phyloP scores from a whole-genome alignment of 30 jellyfish, hydroid and myxozoan species.

The Aurelia sp. region DNA sequence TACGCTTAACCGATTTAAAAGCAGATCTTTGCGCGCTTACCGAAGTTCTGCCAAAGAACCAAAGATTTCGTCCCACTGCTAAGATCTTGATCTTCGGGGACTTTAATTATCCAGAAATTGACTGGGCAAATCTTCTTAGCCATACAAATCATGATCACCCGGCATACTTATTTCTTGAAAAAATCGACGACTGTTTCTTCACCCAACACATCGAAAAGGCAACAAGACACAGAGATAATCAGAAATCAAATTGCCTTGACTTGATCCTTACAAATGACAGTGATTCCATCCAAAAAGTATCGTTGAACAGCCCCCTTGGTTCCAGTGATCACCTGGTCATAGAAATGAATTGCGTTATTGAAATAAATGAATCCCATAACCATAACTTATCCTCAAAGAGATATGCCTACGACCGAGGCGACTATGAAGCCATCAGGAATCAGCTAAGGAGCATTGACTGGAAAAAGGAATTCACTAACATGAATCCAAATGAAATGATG shows the following conservation, averaged over 20 bases:
- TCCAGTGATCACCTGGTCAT: constrained; percentile 16
- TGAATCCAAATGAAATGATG: constrained; percentile 8
- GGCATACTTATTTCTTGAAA: not conserved
- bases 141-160: not conserved
- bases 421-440: not conserved
- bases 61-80: no score
- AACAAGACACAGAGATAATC: constrained; percentile 24
- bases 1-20: not conserved
- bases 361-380: not conserved
- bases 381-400: not conserved
- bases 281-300: not conserved
- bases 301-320: constrained; percentile 21
- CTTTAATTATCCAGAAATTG: constrained; percentile 18
- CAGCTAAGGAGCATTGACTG: constrained; percentile 7
- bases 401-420: constrained; percentile 25
- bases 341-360: not conserved
- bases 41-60: not conserved
- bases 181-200: constrained; percentile 17
- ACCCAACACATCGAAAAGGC: constrained; percentile 29
- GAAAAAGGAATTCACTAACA: constrained; percentile 8
- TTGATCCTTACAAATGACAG: constrained; percentile 14
- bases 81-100: constrained; percentile 4
- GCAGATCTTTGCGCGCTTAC: not conserved
- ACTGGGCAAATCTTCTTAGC: not conserved
- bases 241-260: constrained; percentile 23